Base-by-base conservation (phyloP, 2,797 vertebrate species). In the Podarcis lilfordi region DNA sequence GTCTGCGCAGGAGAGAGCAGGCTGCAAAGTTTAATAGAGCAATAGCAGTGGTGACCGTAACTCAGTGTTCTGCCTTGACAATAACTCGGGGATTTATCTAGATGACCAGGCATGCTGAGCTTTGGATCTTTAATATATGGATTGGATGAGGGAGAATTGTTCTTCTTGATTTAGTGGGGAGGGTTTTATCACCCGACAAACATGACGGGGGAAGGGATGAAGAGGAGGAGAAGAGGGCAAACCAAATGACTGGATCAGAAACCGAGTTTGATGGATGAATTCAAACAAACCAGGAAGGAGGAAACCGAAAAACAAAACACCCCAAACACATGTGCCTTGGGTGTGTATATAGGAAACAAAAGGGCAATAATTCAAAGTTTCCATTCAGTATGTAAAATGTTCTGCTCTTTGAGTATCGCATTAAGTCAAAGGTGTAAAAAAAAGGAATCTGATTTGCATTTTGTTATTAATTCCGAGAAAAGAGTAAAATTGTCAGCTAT, bases 381-480 rank as follows among this genome's bases (percentile, higher is more conserved):
- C 80, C 82, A 72, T 94, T 92, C 13, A 93, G 92, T 89, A 90
- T 59, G 37, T 91, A 89, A 76, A 93, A 88, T 77, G 85, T 82
- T 94, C 76, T 93, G 80, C 89, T 90, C 86, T 90, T 79, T 86
- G 93, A 91, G 21, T 66, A 87, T 88, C 91, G 74, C 89, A 86
- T 94, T 94, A 93, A 91, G 29, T 35, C 6, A 80, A 91, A 87
- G 23, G 43, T 72, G 11, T 5, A 4, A 23, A 7, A 21, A 7
- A 27, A 78, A 45, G 21, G 35, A 13, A 71, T 80, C 83, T 91
- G 85, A 90, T 94, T 95, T 95, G 84, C 88, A 92, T 95, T 95
- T 94, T 93, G 19, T 94, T 95, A 94, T 91, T 93, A 92, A 94
- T 92, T 94, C 93, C 88, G 74, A 89, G 78, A 87, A 74, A 90